These are phyloP conservation scores for Alentia gelatinosa DNA, from an alignment of 2,888 invertebrate species.

Conservation along the genomic window DNA sequence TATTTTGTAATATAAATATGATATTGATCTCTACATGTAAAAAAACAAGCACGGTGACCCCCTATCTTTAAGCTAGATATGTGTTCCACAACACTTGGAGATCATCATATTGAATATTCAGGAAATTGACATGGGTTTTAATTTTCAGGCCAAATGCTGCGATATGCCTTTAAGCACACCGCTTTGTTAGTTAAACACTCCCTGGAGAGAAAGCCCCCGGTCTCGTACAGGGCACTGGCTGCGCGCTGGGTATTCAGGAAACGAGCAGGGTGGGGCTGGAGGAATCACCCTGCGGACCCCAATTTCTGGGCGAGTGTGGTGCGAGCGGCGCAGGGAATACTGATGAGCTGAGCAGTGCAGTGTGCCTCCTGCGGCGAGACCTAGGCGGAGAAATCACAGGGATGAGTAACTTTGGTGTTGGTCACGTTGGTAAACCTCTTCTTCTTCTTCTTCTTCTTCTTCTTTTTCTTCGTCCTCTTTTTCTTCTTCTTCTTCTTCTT, in stretches of 20 bases:
- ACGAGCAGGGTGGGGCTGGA: not conserved
- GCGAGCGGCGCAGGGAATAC: not conserved
- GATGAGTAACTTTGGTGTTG: not conserved
- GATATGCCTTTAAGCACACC: not conserved
- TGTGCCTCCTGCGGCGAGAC: not conserved
- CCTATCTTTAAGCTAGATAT: too few species aligned
- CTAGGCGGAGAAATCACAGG: not conserved
- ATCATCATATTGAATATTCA: too few species aligned
- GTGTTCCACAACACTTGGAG: too few species aligned
- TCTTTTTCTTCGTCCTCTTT: too few species aligned
- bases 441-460: too few species aligned
- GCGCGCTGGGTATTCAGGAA: not conserved
- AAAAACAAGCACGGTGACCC: too few species aligned
- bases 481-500: too few species aligned
- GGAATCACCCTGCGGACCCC: not conserved
- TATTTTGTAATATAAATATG: too few species aligned
- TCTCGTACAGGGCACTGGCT: not conserved
- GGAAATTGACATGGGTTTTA: too few species aligned
- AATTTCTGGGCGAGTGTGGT: not conserved
- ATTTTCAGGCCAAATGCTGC: not conserved
- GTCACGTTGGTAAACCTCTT: too few species aligned
- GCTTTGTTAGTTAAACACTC: not conserved
- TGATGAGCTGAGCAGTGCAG: not conserved
- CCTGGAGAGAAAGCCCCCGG: not conserved
- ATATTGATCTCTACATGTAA: too few species aligned